Evolutionary conservation across 2,888 invertebrate genomes (phyloP), one percentile per base, ranked within the genome.

Genomic region (Aricia artaxerxes): DNA sequence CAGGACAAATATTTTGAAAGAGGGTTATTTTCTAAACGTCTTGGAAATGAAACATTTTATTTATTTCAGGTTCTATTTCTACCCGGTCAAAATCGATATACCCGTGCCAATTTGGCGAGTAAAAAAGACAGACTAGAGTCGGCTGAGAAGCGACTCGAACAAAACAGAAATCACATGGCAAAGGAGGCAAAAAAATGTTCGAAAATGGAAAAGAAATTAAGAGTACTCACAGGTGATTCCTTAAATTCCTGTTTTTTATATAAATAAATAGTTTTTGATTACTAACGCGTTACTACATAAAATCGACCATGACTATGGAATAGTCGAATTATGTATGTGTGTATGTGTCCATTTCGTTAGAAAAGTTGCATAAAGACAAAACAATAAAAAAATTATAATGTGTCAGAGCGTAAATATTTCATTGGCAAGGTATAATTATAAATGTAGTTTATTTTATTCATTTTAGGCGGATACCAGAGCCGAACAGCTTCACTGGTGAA

Each of bases 121-220:
- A 99, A 99, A 89, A 99, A 99, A 88, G 99, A 99, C 91, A 95
- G 99, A 73, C 95, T 99, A 79, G 99, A 99, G 89, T 98, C 99
- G 0, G 96, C 97, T 0, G 99, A 99, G 87, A 98, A 99, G 86
- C 95, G 97, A 82, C 92, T 99, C 60, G 99, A 99, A 90, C 97
- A 97, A 88, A 99, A 99, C 90, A 96, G 99, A 82, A 96, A 96
- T 80, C 99, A 99, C 91, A 99, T 99, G 99, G 97, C 98, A 0
- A 97, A 97, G 83, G 98, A 99, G 91, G 99, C 99, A 0, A 99
- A 99, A 91, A 96, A 97, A 80, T 99, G 99, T 78, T 98, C 98
- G 0, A 99, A 99, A 93, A 97, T 99, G 95, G 99, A 99, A 91
- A 99, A 99, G 91, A 99, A 99, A 92, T 93, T 99, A 44, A 97